phyloP scores from a whole-genome alignment of 2,888 invertebrate genomes.

The Odontomyia ornata region DNA sequence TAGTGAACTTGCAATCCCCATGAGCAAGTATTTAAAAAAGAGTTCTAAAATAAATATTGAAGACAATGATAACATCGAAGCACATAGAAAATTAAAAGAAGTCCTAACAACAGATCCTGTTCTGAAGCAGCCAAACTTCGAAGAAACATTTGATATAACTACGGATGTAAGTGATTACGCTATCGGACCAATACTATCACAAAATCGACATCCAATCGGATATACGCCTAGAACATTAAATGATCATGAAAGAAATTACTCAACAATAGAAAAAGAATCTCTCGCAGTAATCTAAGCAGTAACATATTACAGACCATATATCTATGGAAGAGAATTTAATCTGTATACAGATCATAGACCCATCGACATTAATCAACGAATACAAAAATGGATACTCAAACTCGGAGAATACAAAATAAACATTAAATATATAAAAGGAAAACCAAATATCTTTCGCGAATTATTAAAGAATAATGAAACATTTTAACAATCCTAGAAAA shows the following conservation, averaged over 20 bases:
- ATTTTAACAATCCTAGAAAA: too few species aligned
- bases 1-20: conserved; percentile 2
- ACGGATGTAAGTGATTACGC: conserved; percentile 55
- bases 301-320: conserved; percentile 57
- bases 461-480: too few species aligned
- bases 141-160: conserved; percentile 53
- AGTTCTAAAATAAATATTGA: background rate
- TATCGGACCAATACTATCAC: conserved; percentile 54
- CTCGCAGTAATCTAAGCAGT: conserved; percentile 56
- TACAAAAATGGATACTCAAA: conserved; percentile 1
- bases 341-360: conserved; percentile 2
- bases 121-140: conserved; percentile 55
- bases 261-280: conserved; percentile 57
- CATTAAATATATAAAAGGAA: background rate
- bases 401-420: background rate
- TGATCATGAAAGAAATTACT: conserved; percentile 53
- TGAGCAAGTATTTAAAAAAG: conserved; percentile 51
- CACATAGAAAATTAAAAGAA: background rate
- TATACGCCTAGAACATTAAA: conserved; percentile 45
- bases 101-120: background rate
- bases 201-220: conserved; percentile 53
- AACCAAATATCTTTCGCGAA: too few species aligned
- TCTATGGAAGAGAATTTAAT: conserved; percentile 49
- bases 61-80: background rate
- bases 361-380: background rate